phyloP scores from a whole-genome alignment of 64 coral and sea anemone genomes.

The Actinia tenebrosa region DNA sequence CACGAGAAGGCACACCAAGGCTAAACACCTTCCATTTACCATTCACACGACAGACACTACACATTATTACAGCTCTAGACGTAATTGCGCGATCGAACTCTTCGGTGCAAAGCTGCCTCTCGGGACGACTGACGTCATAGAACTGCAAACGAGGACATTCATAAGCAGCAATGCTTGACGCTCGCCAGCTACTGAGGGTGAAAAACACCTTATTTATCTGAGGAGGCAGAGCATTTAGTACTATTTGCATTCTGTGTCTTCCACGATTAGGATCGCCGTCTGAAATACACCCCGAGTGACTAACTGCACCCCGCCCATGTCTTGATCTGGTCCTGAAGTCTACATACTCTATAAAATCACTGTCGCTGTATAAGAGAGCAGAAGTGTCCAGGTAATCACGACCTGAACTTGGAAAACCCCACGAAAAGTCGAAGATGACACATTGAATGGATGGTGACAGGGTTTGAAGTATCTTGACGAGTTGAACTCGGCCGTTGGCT shows the following conservation, averaged over 20 bases:
- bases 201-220: constrained; percentile 51
- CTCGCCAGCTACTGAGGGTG: constrained; percentile 44
- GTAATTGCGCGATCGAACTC: neutral
- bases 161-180: constrained; percentile 1
- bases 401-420: constrained; percentile 17
- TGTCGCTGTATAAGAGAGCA: constrained; percentile 39
- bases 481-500: neutral
- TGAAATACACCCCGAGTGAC: constrained; percentile 45
- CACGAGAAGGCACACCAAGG: neutral
- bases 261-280: constrained; percentile 23
- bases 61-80: neutral
- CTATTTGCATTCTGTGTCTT: constrained; percentile 34
- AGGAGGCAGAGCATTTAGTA: constrained; percentile 8
- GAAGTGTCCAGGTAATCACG: constrained; percentile 54
- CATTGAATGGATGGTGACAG: constrained; percentile 9
- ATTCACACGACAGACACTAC: constrained; percentile 11
- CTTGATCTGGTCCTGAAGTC: constrained; percentile 44
- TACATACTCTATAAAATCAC: constrained; percentile 37
- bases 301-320: constrained; percentile 26
- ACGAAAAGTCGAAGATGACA: constrained; percentile 51
- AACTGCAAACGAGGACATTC: neutral
- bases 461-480: constrained; percentile 26
- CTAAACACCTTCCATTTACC: constrained; percentile 2
- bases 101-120: neutral
- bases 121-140: neutral